Evolutionary conservation across 37 sponge, comb jelly and placozoan species (phyloP).

Genomic region (Dysidea cf. avara): DNA sequence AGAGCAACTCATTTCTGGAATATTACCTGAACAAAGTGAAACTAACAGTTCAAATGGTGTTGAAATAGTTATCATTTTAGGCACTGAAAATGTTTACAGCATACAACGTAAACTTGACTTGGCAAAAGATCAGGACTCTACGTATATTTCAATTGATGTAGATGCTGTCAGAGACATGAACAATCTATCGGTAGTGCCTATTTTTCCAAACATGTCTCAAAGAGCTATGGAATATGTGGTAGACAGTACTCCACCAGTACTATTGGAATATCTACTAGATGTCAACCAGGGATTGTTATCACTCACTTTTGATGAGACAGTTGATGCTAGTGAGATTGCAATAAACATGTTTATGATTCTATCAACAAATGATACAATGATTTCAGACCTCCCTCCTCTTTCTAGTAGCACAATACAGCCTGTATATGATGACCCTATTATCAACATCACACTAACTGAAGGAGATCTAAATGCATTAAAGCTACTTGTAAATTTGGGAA

Average conservation of each 20-base stretch:
- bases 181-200: constrained; percentile 13
- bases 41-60: constrained; percentile 59
- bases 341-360: constrained; percentile 12
- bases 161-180: constrained; percentile 76
- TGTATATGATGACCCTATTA: constrained; percentile 35
- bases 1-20: constrained; percentile 52
- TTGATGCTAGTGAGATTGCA: constrained; percentile 26
- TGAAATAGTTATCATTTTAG: constrained; percentile 35
- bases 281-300: constrained; percentile 59
- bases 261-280: constrained; percentile 59
- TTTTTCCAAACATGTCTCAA: constrained; percentile 28
- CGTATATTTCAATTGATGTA: constrained; percentile 31
- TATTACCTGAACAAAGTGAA: constrained; percentile 39
- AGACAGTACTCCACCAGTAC: constrained; percentile 61
- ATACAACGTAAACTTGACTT: constrained; percentile 54
- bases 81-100: constrained; percentile 49
- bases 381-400: constrained; percentile 17
- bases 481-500: constrained; percentile 60
- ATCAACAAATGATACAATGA: constrained; percentile 30
- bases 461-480: constrained; percentile 65
- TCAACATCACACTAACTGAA: constrained; percentile 60
- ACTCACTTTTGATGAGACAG: constrained; percentile 83
- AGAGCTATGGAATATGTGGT: constrained; percentile 1
- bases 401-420: constrained; percentile 20
- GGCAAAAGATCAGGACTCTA: constrained; percentile 34